Base-by-base conservation (phyloP, 2,113 vertebrate species). In the Python bivittatus region DNA sequence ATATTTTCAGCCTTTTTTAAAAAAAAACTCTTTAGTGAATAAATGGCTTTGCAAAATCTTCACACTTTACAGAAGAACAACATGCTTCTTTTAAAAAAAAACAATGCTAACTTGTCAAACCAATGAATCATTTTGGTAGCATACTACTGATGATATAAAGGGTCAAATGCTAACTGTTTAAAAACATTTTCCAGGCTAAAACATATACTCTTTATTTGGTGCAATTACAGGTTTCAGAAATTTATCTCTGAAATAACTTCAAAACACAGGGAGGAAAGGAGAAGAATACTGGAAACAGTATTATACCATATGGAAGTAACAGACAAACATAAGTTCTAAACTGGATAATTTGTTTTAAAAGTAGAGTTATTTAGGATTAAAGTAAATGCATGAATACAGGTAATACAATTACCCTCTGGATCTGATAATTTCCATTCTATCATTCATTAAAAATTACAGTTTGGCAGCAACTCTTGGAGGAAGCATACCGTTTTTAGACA, bases 21-120 rank as follows among this genome's bases (percentile, higher is more conserved):
- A n/a, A n/a, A n/a, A n/a, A n/a, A n/a, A n/a, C n/a, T n/a, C 85
- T 95, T 91, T 94, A 64, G 88, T 95, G 93, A 95, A 96, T 96
- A 96, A 92, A 95, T 96, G 95, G 92, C 90, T 29, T 88, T 68
- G 86, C 56, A 89, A 86, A 93, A 79, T n/a, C 57, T 58, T 93
- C 93, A 91, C 90, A 89, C 54, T 94, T 95, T 93, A 91, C 92
- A 96, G 79, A 95, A 94, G 91, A 84, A 84, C 10, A 83, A 91
- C 93, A 94, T 52, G 60, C 60, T 88, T 96, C 93, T 91, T 96
- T 83, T 92, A 94, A 79, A 94, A 94, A n/a, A n/a, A n/a, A n/a
- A n/a, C n/a, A n/a, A n/a, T n/a, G n/a, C n/a, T 90, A 83, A 84
- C 88, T 86, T 89, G 88, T 88, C 95, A 94, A 25, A 88, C 44